Evolutionary conservation across 2,888 invertebrate genomes (phyloP).

Genomic region (Idaea aversata): DNA sequence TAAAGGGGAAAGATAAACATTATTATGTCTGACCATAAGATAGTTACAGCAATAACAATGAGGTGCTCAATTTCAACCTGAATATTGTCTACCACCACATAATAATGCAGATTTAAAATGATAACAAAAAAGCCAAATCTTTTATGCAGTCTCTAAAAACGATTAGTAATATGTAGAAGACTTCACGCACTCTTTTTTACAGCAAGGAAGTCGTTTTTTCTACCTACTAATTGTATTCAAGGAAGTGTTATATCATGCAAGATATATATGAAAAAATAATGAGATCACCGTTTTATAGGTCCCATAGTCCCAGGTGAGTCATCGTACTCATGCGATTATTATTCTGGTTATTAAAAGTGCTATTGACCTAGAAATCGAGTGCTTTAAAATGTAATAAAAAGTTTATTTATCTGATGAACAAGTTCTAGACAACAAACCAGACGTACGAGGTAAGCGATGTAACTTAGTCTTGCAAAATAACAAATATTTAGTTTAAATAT

Average conservation of each 20-base stretch:
- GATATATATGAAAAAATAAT: slow-evolving; percentile 35
- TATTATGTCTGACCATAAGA: slow-evolving; percentile 3
- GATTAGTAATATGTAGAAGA: not conserved
- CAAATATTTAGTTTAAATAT: no score
- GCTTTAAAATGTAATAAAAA: not conserved
- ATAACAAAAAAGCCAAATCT: no score
- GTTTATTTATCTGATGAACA: not conserved
- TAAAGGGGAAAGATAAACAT: not conserved
- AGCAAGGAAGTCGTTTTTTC: not conserved
- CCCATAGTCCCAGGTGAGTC: slow-evolving; percentile 43
- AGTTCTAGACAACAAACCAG: not conserved
- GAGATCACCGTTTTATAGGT: slow-evolving; percentile 44
- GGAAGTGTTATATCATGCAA: slow-evolving; percentile 38
- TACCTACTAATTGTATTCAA: slow-evolving; percentile 18
- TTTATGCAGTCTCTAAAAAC: not conserved
- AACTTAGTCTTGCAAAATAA: not conserved
- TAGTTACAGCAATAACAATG: not conserved
- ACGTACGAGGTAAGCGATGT: not conserved
- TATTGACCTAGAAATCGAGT: slow-evolving; percentile 57
- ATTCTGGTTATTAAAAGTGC: slow-evolving; percentile 53
- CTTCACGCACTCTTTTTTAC: not conserved
- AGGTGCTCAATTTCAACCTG: not conserved
- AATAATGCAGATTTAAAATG: no score
- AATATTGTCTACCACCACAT: not conserved
- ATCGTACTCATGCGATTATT: slow-evolving; percentile 23